Evolutionary conservation across 2,113 vertebrate genomes (phyloP).

Genomic region (Sarotherodon lohbergeri): DNA sequence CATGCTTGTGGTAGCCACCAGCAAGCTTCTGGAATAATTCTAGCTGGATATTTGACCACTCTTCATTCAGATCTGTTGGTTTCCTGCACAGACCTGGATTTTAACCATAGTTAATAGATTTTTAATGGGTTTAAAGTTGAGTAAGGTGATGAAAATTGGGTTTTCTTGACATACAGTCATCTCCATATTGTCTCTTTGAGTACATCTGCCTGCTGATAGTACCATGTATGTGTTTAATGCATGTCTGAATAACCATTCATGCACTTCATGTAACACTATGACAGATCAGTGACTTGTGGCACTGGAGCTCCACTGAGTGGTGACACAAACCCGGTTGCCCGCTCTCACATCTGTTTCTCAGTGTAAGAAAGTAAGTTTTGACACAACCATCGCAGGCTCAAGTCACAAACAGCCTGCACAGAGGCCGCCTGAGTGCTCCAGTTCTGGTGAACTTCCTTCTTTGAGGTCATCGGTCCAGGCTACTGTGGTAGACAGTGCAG

Average conservation of each 20-base stretch:
- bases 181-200: not conserved
- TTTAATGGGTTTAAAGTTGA: not conserved
- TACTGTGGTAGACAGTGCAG: not conserved
- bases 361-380: not conserved
- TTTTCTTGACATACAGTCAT: not conserved
- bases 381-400: not conserved
- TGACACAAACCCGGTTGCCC: rapidly evolving
- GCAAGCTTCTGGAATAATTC: not conserved
- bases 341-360: not conserved
- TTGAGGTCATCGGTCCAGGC: slow-evolving; percentile 38
- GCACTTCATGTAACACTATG: not conserved
- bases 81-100: not conserved
- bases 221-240: not conserved
- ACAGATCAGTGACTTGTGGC: not conserved
- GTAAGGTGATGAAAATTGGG: not conserved
- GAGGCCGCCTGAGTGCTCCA: not conserved
- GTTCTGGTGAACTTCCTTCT: slow-evolving; percentile 26
- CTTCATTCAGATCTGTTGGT: not conserved
- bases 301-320: not conserved
- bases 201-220: not conserved
- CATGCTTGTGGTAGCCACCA: not conserved
- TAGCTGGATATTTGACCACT: not conserved
- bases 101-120: not conserved
- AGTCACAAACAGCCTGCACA: not conserved
- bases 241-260: not conserved